Evolutionary conservation across 2,888 invertebrate species (phyloP), one percentile per base, ranked within the genome.

Genomic region (Buathra laborator): DNA sequence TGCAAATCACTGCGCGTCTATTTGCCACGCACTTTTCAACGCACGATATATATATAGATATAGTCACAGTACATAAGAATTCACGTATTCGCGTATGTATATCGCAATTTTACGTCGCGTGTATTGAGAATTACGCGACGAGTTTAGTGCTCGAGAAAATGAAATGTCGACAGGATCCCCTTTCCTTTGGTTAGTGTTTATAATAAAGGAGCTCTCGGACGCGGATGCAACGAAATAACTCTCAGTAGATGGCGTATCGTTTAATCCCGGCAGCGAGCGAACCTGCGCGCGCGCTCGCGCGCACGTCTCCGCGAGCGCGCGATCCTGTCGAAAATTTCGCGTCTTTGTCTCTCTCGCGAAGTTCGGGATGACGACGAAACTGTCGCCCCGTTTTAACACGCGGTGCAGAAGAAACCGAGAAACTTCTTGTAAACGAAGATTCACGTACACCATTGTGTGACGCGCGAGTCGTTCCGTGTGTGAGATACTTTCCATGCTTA

Each of bases 401-500:
- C 64, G 19, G 51, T 64, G 64, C 43, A 43, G 48, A 71, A 79
- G 71, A 79, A 62, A 32, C 37, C 37, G 56, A 24, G 59, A 29
- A 64, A 62, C 37, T 37, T 64, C 62, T 48, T 19, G 56, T 24
- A 2, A 37, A 37, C 37, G 46, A 24, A 67, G 62, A 79, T 62
- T 79, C 71, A 79, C 51, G 43, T 64, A 12, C 32, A 56, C 62
- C 43, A 79, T 79, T 79, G 79, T 79, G 44, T 56, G 16, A 14
- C 19, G 44, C 56, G 14, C 56, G 37, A n/a, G 19, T 10, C 24
- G 56, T 24, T 19, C 56, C 16, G 12, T 29, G 37, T 59, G 68
- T 53, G 83, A 85, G 87, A 87, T 84, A 88, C 90, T 90, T 90
- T 90, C 89, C 89, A 87, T 19, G 37, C 71, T 64, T 43, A 71